phyloP scores from a whole-genome alignment of 2,797 vertebrate genomes.

The Brotula barbata region DNA sequence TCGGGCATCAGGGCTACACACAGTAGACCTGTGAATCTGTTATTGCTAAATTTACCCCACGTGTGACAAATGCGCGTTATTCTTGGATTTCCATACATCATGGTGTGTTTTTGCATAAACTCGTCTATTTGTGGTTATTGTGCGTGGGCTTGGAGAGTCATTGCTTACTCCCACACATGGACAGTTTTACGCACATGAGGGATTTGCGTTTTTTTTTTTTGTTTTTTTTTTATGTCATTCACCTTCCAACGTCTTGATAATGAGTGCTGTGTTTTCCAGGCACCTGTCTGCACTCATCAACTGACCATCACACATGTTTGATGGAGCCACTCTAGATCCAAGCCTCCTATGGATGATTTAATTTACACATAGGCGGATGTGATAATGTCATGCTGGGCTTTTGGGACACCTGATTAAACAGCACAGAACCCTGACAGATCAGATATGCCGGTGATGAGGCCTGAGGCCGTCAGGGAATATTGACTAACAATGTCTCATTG shows the following conservation, averaged over 20 bases:
- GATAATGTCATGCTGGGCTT: constrained; percentile 64
- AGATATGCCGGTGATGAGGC: constrained; percentile 30
- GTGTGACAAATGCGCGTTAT: neutral
- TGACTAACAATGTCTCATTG: constrained; percentile 13
- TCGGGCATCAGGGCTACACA: constrained; percentile 49
- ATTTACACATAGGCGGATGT: constrained; percentile 66
- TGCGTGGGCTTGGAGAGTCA: constrained; percentile 65
- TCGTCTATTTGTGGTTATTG: constrained; percentile 63
- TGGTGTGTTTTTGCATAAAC: constrained; percentile 49
- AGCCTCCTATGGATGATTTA: constrained; percentile 52
- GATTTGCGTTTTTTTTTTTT: too few species aligned
- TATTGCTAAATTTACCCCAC: constrained; percentile 10
- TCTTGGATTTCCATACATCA: constrained; percentile 5
- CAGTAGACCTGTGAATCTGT: constrained; percentile 20
- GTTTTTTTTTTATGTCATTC: too few species aligned
- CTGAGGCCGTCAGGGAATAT: constrained; percentile 18
- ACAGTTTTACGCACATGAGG: too few species aligned
- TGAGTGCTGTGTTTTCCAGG: constrained; percentile 21
- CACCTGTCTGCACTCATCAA: constrained; percentile 47
- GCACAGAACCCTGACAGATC: constrained; percentile 30
- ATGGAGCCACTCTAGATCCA: constrained; percentile 35
- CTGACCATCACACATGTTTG: constrained; percentile 34
- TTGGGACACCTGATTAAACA: constrained; percentile 69
- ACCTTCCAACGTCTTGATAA: constrained; percentile 70
- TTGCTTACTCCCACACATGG: constrained; percentile 59